These are phyloP conservation scores for Cebus imitator DNA, from an alignment of 2,113 vertebrate species.

Conservation along the genomic window DNA sequence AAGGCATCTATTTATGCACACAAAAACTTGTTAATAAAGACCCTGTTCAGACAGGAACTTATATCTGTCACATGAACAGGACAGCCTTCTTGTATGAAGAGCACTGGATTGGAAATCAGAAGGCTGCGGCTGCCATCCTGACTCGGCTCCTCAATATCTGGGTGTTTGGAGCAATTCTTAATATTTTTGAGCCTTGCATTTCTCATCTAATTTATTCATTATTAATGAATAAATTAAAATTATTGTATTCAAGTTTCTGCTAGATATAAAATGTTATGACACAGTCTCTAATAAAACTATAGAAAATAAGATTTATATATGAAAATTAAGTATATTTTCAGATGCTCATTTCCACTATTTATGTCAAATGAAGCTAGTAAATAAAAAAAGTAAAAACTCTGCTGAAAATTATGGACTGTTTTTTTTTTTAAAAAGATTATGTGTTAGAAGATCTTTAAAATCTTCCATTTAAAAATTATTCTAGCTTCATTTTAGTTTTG, in stretches of 20 bases:
- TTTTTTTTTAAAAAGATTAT: neutral
- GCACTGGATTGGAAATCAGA: neutral
- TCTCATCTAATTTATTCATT: neutral
- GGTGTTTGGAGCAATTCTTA: neutral
- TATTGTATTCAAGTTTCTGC: neutral
- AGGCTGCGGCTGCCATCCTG: neutral
- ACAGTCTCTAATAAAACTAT: neutral
- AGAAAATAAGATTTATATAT: neutral
- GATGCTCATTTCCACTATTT: neutral
- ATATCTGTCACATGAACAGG: neutral
- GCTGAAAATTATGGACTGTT: neutral
- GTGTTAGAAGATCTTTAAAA: constrained; percentile 22
- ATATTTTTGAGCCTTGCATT: neutral
- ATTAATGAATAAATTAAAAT: neutral
- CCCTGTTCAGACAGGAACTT: neutral
- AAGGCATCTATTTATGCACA: neutral
- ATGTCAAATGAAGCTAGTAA: neutral
- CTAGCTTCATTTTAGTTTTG: neutral
- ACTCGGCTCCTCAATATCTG: neutral
- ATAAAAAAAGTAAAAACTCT: neutral
- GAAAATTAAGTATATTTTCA: neutral
- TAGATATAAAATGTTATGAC: neutral
- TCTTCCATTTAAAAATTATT: constrained; percentile 4
- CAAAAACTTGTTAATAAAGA: neutral
- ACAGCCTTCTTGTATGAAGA: neutral